Evolutionary conservation across 2,797 vertebrate species (phyloP).

Genomic region (Typhlichthys subterraneus): DNA sequence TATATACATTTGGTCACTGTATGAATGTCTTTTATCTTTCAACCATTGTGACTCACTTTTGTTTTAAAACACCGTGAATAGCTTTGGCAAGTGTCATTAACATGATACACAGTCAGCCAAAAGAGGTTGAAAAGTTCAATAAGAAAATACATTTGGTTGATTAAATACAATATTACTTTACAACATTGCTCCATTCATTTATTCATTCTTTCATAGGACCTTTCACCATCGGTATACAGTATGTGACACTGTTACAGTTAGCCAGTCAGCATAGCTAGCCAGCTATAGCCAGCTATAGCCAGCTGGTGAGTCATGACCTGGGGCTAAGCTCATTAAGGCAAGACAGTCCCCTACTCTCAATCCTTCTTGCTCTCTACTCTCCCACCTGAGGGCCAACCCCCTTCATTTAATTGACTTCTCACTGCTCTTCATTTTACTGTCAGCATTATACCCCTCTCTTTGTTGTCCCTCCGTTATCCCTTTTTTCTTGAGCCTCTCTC

Average conservation of each 20-base stretch:
- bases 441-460: slow-evolving; percentile 76
- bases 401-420: slow-evolving; percentile 86
- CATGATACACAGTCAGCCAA: too few species aligned
- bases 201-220: slow-evolving; percentile 32
- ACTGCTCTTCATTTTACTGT: slow-evolving; percentile 85
- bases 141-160: too few species aligned
- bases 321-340: slow-evolving; percentile 80
- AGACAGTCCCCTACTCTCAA: slow-evolving; percentile 78
- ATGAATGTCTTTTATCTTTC: too few species aligned
- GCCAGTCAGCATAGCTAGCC: slow-evolving; percentile 41
- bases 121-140: too few species aligned
- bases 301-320: slow-evolving; percentile 73
- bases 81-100: too few species aligned
- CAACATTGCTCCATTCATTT: not conserved
- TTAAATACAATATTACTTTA: too few species aligned
- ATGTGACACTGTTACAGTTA: slow-evolving; percentile 6
- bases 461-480: slow-evolving; percentile 60
- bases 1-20: too few species aligned
- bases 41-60: too few species aligned
- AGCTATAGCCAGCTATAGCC: slow-evolving; percentile 42
- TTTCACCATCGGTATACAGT: slow-evolving; percentile 33
- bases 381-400: slow-evolving; percentile 85
- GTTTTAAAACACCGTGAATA: too few species aligned
- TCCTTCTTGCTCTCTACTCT: slow-evolving; percentile 81
- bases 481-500: slow-evolving; percentile 49